Evolutionary conservation across 2,113 vertebrate species (phyloP), one percentile per base, ranked within the genome.

Genomic region (Hippolais icterina): DNA sequence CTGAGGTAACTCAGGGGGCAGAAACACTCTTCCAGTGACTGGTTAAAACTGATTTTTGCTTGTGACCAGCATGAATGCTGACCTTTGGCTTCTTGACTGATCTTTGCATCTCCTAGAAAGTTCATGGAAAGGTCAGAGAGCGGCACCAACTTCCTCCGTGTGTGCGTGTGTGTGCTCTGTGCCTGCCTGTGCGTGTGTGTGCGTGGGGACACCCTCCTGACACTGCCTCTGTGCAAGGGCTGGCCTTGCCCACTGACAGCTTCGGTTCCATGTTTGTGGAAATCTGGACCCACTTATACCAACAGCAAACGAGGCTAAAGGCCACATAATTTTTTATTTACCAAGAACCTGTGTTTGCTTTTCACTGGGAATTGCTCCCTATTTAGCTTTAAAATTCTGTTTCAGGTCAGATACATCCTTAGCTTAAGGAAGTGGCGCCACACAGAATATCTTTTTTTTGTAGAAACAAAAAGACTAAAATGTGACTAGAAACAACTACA

Each of bases 121-220:
- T 99, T 99, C 99, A 99, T 57, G 79, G 96, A 97, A 98, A 98
- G 99, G 99, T 99, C 99, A 99, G 31, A 60, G 97, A 98, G 98
- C 98, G 39, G 94, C 87, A 87, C 84, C 25, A 89, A 96, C 97
- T 98, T 98, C 98, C 98, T 97, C 96, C 46, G 87, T 90, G 93
- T 97, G 95, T 72, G 94, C 3, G 3, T 74, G 88, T 90, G 82
- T 44, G 35, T 33, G 76, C 37, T 39, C 37, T 39, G 37, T 90
- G 82, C 42, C 74, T 47, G 56, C 46, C 28, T 44, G 35, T 33
- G 76, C 2, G 1, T 16, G 72, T n/a, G 95, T 95, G 91, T 37
- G 31, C 3, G 0, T 44, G 79, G 97, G 98, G 97, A 98, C 97
- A 75, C 85, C 83, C 92, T 96, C 96, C 97, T 96, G 97, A 97